Base-by-base conservation (phyloP, 2,113 vertebrate genomes). In the Choloepus hoffmanni region DNA sequence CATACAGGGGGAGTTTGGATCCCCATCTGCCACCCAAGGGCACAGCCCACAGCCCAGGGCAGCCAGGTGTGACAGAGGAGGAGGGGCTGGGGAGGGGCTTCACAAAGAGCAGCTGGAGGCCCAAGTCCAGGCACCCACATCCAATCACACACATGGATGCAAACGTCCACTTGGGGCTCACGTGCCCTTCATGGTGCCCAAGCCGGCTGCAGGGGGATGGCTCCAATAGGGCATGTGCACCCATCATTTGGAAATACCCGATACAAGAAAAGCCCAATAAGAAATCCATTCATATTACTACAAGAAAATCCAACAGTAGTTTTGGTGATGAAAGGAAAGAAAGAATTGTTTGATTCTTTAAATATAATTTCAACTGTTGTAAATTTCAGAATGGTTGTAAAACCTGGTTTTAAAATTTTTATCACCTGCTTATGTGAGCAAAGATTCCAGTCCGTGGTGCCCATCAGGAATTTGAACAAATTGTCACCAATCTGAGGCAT, bases 351-450 rank as follows among this genome's bases (percentile, higher is more conserved):
- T 90, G 68, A 93, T 43, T 16, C 26, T 91, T 93, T 93, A 95
- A 83, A 86, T 77, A 58, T 33, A 86, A 95, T 95, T 86, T 95
- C 58, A 87, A 21, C 45, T 76, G 36, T 74, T 84, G 16, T 94
- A 90, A 95, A 95, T 93, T 89, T 96, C 77, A 92, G 81, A 97
- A 85, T 60, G 65, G 33, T 10, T 84, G 26, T 95, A 28, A 93
- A 67, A 94, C 93, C 43, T 48, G 79, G 70, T 76, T 96, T 92
- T 84, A 94, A 97, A 95, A 90, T 58, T 90, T 97, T 96, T 81
- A 96, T 85, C 50, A 40, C 70, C 62, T 63, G 43, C 50, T 89
- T 89, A 9, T 19, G 24, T 74, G 89, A 95, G 70, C 63, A 65
- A 86, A 90, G 74, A 87, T 89, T 89, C 74, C 58, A 84, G 84